These are phyloP conservation scores for Drosophila dunni DNA, from an alignment of 1,140 invertebrate genomes.

Conservation along the genomic window DNA sequence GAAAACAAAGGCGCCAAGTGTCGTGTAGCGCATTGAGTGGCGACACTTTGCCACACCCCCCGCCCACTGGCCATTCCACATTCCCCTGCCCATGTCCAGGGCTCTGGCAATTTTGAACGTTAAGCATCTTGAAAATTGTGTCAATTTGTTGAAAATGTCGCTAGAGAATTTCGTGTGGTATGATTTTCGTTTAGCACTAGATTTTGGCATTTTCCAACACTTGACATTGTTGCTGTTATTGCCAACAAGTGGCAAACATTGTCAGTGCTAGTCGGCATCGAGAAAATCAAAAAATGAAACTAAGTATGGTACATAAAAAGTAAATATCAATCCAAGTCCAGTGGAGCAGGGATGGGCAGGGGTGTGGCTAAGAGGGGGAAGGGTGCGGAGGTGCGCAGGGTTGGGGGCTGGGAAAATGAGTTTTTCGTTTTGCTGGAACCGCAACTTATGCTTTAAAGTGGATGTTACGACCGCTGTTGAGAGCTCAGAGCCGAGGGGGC, in stretches of 20 bases:
- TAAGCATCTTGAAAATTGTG: constrained; percentile 82
- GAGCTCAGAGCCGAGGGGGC: constrained; percentile 25
- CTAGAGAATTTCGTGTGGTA: constrained; percentile 69
- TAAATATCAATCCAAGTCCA: constrained; percentile 72
- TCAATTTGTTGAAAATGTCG: constrained; percentile 83
- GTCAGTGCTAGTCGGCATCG: constrained; percentile 13
- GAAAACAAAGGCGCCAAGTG: constrained; percentile 80
- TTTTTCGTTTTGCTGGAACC: constrained; percentile 64
- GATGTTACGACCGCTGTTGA: constrained; percentile 56
- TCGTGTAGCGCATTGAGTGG: constrained; percentile 73
- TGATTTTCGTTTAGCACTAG: constrained; percentile 63
- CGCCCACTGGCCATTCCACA: not conserved
- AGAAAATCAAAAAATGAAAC: constrained; percentile 27
- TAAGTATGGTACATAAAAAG: constrained; percentile 68
- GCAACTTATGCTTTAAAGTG: constrained; percentile 79
- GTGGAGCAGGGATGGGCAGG: constrained; percentile 6
- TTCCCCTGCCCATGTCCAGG: constrained; percentile 2
- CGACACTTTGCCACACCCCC: constrained; percentile 52
- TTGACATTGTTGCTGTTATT: constrained; percentile 30
- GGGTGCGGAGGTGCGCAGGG: too few species aligned
- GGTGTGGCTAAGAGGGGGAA: not conserved
- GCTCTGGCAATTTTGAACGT: constrained; percentile 59
- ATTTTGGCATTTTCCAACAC: constrained; percentile 11
- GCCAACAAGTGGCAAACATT: constrained; percentile 37
- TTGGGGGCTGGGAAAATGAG: constrained; percentile 36